Evolutionary conservation across 2,888 invertebrate species (phyloP).

Genomic region (Melanophora roralis): DNA sequence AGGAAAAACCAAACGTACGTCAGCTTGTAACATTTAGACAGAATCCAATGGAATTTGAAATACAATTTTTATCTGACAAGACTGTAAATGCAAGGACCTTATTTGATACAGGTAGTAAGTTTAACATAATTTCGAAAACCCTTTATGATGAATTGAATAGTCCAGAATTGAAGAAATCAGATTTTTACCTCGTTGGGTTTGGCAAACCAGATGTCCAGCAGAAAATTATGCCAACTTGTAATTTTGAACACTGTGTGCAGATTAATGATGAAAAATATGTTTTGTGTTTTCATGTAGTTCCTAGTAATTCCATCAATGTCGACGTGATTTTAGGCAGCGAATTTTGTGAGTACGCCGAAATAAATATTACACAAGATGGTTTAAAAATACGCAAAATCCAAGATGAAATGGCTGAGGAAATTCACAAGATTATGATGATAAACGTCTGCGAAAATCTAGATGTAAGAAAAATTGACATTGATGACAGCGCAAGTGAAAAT

Average conservation of each 20-base stretch:
- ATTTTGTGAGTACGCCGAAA: slow-evolving; percentile 21
- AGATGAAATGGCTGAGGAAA: neutral
- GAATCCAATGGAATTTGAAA: slow-evolving; percentile 15
- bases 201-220: neutral
- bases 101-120: slow-evolving; percentile 19
- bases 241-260: slow-evolving; percentile 3
- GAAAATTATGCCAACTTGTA: neutral
- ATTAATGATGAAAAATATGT: slow-evolving; percentile 3
- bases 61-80: slow-evolving; percentile 2
- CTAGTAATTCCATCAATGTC: neutral
- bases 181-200: slow-evolving; percentile 25
- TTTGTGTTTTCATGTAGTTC: slow-evolving; percentile 39
- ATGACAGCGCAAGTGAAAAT: neutral
- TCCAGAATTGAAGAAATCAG: slow-evolving; percentile 5
- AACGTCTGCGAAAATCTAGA: neutral
- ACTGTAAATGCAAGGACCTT: neutral
- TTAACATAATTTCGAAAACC: neutral
- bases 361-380: slow-evolving; percentile 10
- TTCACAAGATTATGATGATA: slow-evolving; percentile 19
- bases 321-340: slow-evolving; percentile 37
- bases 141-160: neutral
- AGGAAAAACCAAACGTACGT: slow-evolving; percentile 13
- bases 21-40: neutral
- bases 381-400: slow-evolving; percentile 25
- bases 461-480: slow-evolving; percentile 20